Conservation (phyloP, 2,113 vertebrate genomes). For the Uropsilus gracilis region DNA sequence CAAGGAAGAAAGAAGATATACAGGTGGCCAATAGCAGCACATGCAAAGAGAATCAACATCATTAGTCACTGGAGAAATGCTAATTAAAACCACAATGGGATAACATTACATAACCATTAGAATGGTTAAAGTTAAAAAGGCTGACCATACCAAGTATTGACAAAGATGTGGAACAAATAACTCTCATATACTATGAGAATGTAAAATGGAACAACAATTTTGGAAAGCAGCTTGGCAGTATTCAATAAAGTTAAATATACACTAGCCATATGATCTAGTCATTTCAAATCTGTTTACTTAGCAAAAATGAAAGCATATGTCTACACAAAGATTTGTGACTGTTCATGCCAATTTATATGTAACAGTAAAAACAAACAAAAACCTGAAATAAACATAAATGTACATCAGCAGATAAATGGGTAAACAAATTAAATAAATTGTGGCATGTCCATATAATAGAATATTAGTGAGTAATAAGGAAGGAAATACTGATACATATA, state of each 20-base stretch:
- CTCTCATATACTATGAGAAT: neutral
- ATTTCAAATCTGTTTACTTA: neutral
- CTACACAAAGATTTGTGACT: neutral
- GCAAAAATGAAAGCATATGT: neutral
- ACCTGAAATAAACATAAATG: neutral
- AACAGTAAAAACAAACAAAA: neutral
- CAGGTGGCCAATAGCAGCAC: neutral
- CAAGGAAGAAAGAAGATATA: neutral
- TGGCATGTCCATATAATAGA: neutral
- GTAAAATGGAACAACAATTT: neutral
- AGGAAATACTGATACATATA: neutral
- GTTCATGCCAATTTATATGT: neutral
- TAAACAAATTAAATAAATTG: slow-evolving; percentile 6
- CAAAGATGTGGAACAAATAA: neutral
- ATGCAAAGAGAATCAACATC: neutral
- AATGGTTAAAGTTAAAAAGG: neutral
- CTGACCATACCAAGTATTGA: neutral
- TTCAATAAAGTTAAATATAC: neutral
- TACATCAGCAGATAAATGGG: neutral
- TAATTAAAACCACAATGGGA: neutral
- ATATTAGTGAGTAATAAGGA: neutral
- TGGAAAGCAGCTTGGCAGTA: neutral
- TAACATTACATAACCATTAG: neutral
- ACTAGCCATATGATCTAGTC: neutral
- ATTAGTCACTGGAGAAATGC: neutral